Evolutionary conservation across 2,113 vertebrate genomes (phyloP).

Genomic region (Orcinus orca): DNA sequence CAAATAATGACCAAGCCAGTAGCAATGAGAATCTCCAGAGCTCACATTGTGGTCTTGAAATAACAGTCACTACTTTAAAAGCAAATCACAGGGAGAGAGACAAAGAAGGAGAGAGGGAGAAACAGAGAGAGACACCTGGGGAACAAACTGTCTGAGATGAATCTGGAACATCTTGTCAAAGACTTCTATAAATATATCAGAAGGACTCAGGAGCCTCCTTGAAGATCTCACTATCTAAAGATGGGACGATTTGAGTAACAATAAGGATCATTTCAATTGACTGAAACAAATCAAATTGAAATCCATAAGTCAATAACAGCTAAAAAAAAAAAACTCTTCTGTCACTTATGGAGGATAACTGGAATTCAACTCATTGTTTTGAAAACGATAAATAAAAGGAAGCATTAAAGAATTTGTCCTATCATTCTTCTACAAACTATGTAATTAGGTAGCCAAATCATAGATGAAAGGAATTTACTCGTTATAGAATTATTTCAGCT

Average conservation of each 20-base stretch:
- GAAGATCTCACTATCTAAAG: neutral
- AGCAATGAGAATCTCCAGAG: neutral
- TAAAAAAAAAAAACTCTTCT: neutral
- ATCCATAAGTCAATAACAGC: neutral
- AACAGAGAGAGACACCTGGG: neutral
- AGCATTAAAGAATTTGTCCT: neutral
- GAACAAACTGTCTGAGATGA: neutral
- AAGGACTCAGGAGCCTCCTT: neutral
- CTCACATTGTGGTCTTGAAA: neutral
- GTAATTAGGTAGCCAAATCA: neutral
- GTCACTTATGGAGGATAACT: neutral
- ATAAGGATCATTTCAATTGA: neutral
- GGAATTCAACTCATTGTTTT: neutral
- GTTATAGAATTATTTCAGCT: neutral
- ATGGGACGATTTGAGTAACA: neutral
- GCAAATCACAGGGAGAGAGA: neutral
- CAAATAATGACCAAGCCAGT: neutral
- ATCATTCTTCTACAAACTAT: neutral
- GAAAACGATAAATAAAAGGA: neutral
- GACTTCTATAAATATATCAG: neutral
- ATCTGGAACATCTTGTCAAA: neutral
- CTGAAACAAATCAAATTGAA: neutral
- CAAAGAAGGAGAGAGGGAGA: neutral
- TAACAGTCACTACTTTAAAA: neutral
- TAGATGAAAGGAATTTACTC: neutral